Percentiles rank a stretch among this genome's conserved stretches.
phyloP scores from a whole-genome alignment of 2,113 vertebrate genomes.

The Pandion haliaetus region DNA sequence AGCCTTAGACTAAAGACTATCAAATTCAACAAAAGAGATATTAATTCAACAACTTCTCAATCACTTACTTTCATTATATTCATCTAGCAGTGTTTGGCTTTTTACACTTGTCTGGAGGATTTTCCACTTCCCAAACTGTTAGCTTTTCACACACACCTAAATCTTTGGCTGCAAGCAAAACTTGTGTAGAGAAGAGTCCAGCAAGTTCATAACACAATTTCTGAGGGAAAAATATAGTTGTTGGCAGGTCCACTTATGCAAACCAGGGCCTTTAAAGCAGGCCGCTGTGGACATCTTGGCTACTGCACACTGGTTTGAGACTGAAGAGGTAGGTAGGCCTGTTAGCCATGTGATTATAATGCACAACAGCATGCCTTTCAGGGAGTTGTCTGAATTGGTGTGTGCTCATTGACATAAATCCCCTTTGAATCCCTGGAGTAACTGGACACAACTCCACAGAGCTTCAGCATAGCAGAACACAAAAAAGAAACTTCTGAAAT shows the following conservation, averaged over 20 bases:
- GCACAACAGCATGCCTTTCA: accelerated
- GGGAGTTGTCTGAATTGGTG: background rate
- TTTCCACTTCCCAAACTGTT: background rate
- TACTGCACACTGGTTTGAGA: accelerated
- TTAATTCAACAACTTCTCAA: background rate
- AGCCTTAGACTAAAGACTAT: background rate
- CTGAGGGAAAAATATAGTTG: background rate
- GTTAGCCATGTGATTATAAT: background rate
- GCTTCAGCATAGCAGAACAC: background rate
- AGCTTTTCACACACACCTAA: background rate
- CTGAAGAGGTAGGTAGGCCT: background rate
- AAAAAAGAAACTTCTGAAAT: background rate
- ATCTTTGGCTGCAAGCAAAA: background rate
- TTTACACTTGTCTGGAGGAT: background rate
- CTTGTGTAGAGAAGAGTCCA: background rate
- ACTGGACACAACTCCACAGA: background rate
- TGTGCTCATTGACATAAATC: background rate
- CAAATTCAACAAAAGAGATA: background rate
- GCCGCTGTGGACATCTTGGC: background rate
- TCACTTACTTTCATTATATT: background rate
- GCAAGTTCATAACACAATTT: background rate
- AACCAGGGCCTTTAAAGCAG: background rate
- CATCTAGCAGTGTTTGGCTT: background rate
- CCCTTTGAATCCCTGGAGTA: background rate
- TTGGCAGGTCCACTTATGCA: background rate